Evolutionary conservation across 2,113 vertebrate genomes (phyloP).

Genomic region (Bubo blakistoni): DNA sequence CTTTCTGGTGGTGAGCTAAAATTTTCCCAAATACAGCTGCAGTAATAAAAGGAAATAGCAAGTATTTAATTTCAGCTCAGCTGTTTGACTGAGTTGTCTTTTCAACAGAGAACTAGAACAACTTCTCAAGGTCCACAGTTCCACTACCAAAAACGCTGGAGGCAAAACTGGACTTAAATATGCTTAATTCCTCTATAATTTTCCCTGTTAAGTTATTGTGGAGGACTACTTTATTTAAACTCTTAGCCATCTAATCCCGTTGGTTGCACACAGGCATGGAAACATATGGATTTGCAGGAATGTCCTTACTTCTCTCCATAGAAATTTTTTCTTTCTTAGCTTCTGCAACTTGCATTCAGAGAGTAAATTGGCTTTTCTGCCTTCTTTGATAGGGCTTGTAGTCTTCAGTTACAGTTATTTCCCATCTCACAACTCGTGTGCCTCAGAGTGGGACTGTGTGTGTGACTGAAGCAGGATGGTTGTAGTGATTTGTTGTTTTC

Average conservation of each 20-base stretch:
- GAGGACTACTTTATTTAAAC: not conserved
- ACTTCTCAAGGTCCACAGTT: not conserved
- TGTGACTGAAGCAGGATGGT: not conserved
- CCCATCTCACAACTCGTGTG: not conserved
- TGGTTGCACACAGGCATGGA: rapidly evolving
- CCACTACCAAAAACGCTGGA: not conserved
- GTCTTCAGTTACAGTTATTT: not conserved
- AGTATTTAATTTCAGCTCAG: not conserved
- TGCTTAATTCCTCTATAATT: not conserved
- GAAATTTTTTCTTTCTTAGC: not conserved
- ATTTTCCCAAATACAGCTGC: not conserved
- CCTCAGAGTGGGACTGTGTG: not conserved
- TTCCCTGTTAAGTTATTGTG: not conserved
- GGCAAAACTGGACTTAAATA: not conserved
- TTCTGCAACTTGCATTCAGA: not conserved
- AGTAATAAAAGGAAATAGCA: not conserved
- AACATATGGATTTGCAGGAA: not conserved
- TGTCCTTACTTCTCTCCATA: not conserved
- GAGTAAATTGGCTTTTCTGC: not conserved
- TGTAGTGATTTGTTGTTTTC: not conserved
- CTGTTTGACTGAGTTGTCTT: not conserved
- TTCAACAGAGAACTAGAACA: not conserved
- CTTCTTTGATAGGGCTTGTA: not conserved
- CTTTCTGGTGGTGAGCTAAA: not conserved
- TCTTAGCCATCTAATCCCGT: not conserved